These are phyloP conservation scores for Brotogeris chrysoptera DNA, from an alignment of 2,797 vertebrate species.

Conservation along the genomic window DNA sequence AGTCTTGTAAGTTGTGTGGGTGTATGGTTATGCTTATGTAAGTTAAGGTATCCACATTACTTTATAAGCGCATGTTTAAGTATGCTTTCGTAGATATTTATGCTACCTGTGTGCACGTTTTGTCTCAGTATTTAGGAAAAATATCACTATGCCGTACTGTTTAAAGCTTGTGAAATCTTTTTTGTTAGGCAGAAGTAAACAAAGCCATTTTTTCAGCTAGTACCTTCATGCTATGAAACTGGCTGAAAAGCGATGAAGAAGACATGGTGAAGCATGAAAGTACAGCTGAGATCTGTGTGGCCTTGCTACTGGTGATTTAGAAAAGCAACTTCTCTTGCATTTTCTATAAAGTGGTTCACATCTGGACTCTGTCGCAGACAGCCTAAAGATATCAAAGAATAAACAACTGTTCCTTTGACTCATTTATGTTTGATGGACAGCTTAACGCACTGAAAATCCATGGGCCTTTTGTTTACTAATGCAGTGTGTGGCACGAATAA, in stretches of 20 bases:
- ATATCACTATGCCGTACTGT: background rate
- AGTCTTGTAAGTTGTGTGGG: conserved; percentile 55
- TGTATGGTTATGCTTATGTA: conserved; percentile 23
- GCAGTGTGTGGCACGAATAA: background rate
- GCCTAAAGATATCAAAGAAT: background rate
- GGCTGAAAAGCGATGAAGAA: background rate
- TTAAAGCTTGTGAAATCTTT: background rate
- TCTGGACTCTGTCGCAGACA: background rate
- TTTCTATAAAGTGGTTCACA: background rate
- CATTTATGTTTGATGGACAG: background rate
- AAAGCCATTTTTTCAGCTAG: background rate
- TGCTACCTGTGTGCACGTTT: background rate
- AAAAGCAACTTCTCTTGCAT: background rate
- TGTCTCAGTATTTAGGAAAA: background rate
- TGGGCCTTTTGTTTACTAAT: background rate
- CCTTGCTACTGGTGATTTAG: background rate
- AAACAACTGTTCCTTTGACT: background rate
- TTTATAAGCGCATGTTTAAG: background rate
- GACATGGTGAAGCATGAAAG: background rate
- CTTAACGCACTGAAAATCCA: background rate
- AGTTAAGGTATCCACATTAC: background rate
- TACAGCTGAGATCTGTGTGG: background rate
- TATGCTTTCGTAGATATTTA: background rate
- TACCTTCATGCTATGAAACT: background rate
- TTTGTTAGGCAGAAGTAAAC: background rate